Base-by-base conservation (phyloP, 2,113 vertebrate genomes). In the Scortum barcoo region DNA sequence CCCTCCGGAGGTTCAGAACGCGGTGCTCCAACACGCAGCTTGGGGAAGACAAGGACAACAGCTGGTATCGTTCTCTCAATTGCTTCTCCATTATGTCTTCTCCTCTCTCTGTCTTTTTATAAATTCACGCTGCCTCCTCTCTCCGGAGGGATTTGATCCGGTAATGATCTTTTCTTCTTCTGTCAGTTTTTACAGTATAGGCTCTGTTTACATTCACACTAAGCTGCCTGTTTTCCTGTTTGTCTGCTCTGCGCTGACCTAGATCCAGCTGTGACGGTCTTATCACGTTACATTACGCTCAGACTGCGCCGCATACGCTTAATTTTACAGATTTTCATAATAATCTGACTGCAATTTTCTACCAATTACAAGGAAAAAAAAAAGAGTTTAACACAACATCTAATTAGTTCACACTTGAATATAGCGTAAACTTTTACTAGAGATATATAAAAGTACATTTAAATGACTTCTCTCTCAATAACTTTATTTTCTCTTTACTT, bases 1-100 rank as follows among this genome's bases (percentile, higher is more conserved):
- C 87, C 98, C 98, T 77, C 98, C 98, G 7, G 98, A 99, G 94
- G 98, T 99, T 53, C 95, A 96, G 83, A 96, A 99, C 67, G 97
- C 98, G 2, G 86, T 98, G 84, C 95, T 99, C 56, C 98, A 99
- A 86, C 96, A 98, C 3, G 97, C 98, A 4, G 96, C 97, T 8
- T 99, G 98, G 98, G 98, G 98, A 0, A 67, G 95, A 67, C 96
- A 96, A 48, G 97, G 97, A 61, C 97, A 98, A 67, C 98, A 99
- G 83, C 95, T 99, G 97, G 98, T 99, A 93, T 54, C 57, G 16
- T 38, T 66, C 71, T 80, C 71, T 73, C 53, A 42, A 12, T 67
- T 53, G 57, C 73, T 54, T 57, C 61, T 36, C 53, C 38, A 1
- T 65, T 22, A 33, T 44, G 9, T 50, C 24, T n/a, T 70, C 58